Conservation (phyloP, 2,888 invertebrate species). For the Drosophila colorata region DNA sequence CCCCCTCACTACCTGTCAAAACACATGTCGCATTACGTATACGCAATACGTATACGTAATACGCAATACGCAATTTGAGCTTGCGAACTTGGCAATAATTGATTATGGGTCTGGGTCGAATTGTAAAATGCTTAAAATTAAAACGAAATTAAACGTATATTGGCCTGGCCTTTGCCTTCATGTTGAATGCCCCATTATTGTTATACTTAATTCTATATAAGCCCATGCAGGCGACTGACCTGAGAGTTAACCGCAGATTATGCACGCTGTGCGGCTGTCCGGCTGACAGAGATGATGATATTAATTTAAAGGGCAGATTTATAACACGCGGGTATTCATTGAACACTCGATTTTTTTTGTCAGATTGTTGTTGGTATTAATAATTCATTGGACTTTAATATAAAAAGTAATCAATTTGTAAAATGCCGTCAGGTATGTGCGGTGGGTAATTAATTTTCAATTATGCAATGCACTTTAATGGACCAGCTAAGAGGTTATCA, state of each 20-base stretch:
- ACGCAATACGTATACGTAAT: slow-evolving; percentile 29
- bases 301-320: slow-evolving; percentile 38
- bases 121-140: not conserved
- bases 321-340: slow-evolving; percentile 37
- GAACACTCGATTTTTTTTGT: slow-evolving; percentile 5
- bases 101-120: not conserved
- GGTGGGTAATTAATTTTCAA: slow-evolving; percentile 64
- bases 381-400: slow-evolving; percentile 46
- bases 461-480: slow-evolving; percentile 46
- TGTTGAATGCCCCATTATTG: not conserved
- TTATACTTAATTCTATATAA: not conserved
- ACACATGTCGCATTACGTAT: slow-evolving; percentile 26
- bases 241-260: slow-evolving; percentile 20
- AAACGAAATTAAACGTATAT: not conserved
- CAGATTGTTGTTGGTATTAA: slow-evolving; percentile 32
- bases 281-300: slow-evolving; percentile 21
- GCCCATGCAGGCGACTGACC: not conserved
- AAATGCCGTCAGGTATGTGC: slow-evolving; percentile 21
- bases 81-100: slow-evolving; percentile 1
- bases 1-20: not conserved
- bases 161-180: not conserved
- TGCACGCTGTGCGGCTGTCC: slow-evolving; percentile 9
- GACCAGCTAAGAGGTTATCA: slow-evolving; percentile 19
- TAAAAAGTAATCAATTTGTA: slow-evolving; percentile 45
- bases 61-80: slow-evolving; percentile 29